Base-by-base conservation (phyloP, 2,113 vertebrate species). In the Tragelaphus imberbis region DNA sequence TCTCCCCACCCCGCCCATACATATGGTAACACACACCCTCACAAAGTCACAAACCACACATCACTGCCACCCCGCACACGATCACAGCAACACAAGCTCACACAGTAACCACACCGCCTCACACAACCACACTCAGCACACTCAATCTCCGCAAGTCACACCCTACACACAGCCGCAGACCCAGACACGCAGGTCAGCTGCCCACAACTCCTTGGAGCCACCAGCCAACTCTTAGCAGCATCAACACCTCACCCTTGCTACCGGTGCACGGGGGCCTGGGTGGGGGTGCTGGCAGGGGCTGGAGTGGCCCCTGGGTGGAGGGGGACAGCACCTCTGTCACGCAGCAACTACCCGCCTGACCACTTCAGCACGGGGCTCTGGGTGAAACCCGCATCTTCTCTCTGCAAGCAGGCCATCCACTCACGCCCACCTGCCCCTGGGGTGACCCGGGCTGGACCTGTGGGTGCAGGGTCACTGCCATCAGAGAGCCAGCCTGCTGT, bases 1-100 rank as follows among this genome's bases (percentile, higher is more conserved):
- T 21, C 47, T 21, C 44, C 2, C 19, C 3, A 1, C n/a, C 21
- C 44, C 0, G 1, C 79, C 79, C 49, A 36, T 40, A n/a, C 28
- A 40, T 1, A 0, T 3, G 0, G 33, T 6, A 6, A 79, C n/a
- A 51, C 53, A 58, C 44, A 4, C n/a, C 10, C 30, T 63, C 51
- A 56, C 51, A 56, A 4, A 21, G 55, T 79, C 44, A 27, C 61
- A 33, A 1, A 17, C 47, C 40, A 49, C 51, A 82, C 77, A 56
- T 23, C 71, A 59, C 71, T 84, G 65, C 21, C 28, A 30, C 33
- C 33, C 30, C 77, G 44, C 55, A 49, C 65, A 27, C 15, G 16
- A 82, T 17, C 36, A 61, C 80, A 84, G 44, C 53, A 81, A 55
- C 47, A 33, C 82, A 65, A 15, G 61, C 11, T 11, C 81, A 68